These are phyloP conservation scores for Butorides virescens DNA, from an alignment of 2,113 vertebrate species.

Conservation along the genomic window DNA sequence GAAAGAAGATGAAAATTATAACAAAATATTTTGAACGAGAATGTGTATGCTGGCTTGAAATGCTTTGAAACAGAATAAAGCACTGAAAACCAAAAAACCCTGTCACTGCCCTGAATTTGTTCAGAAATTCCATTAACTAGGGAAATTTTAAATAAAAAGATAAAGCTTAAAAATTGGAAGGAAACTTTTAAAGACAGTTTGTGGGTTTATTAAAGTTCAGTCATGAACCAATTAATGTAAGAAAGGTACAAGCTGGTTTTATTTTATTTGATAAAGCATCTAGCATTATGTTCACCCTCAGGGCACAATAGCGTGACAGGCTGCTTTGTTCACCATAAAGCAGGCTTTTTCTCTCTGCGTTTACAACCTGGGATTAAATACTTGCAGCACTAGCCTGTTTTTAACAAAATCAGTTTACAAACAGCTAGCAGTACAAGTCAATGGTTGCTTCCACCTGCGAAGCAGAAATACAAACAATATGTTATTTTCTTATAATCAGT, in stretches of 20 bases:
- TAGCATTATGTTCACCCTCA: not conserved
- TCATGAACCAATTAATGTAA: constrained; percentile 36
- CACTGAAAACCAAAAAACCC: not conserved
- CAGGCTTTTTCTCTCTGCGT: not conserved
- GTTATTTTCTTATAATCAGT: not conserved
- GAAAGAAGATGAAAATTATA: not conserved
- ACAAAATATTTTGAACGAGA: not conserved
- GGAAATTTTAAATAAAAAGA: not conserved
- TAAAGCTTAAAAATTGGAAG: not conserved
- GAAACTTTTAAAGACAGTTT: not conserved
- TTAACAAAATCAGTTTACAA: not conserved
- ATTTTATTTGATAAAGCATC: constrained; percentile 19
- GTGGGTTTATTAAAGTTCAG: constrained; percentile 25
- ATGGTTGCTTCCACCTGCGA: not conserved
- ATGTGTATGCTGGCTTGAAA: not conserved
- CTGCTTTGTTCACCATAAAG: constrained; percentile 18
- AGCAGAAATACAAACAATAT: not conserved
- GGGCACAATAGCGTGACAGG: not conserved
- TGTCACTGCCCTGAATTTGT: not conserved
- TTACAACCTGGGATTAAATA: constrained; percentile 4
- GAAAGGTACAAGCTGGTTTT: constrained; percentile 24
- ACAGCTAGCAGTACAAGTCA: not conserved
- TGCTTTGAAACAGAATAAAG: not conserved
- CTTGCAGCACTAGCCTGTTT: not conserved
- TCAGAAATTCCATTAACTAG: not conserved